Percentiles rank a stretch among this genome's conserved stretches.
These are phyloP conservation scores for Sebastes matsubarae DNA, from an alignment of 2,797 vertebrate genomes.

Conservation along the genomic window DNA sequence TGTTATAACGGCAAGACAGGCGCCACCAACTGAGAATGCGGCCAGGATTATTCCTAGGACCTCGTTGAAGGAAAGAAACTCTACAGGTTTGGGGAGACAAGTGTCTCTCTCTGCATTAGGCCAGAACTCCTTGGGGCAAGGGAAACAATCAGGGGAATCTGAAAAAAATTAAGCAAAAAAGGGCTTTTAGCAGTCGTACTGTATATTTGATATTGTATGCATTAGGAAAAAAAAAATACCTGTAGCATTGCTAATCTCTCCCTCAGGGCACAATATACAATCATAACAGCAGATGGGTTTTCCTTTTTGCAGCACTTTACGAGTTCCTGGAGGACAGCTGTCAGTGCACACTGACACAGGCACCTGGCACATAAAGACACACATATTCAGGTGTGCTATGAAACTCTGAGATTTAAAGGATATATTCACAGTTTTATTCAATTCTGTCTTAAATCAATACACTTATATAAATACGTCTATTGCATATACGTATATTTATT, in stretches of 20 bases:
- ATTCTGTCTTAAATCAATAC: too few species aligned
- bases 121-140: too few species aligned
- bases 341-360: constrained; percentile 74
- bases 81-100: too few species aligned
- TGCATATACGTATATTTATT: neutral
- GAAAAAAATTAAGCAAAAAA: too few species aligned
- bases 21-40: too few species aligned
- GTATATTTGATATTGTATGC: neutral
- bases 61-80: too few species aligned
- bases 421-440: neutral
- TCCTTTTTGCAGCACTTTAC: constrained; percentile 73
- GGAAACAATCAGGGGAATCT: too few species aligned
- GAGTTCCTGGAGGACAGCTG: constrained; percentile 74
- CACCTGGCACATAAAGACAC: constrained; percentile 45
- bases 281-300: constrained; percentile 78
- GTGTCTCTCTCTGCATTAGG: too few species aligned
- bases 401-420: too few species aligned
- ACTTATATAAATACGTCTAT: neutral
- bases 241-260: constrained; percentile 76
- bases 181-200: neutral
- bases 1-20: too few species aligned
- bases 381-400: too few species aligned
- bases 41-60: too few species aligned
- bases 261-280: constrained; percentile 73
- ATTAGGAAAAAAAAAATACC: constrained; percentile 37